Percentiles rank a stretch among this genome's conserved stretches.
Evolutionary conservation across 2,888 invertebrate species (phyloP).

Genomic region (Lasioglossum morio): DNA sequence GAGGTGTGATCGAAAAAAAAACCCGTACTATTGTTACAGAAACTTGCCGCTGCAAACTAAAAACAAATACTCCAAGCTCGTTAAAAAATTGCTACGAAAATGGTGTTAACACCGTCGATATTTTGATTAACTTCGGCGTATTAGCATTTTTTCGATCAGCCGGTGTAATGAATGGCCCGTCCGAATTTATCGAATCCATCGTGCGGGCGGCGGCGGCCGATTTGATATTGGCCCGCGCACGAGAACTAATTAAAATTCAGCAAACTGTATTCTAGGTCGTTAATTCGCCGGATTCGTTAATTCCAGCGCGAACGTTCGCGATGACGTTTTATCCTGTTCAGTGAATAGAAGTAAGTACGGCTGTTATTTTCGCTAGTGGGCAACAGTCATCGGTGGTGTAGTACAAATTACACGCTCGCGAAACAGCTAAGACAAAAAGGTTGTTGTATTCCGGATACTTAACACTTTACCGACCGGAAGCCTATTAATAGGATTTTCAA

Average conservation of each 20-base stretch:
- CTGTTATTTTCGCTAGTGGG: not conserved
- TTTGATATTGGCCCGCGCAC: slow-evolving; percentile 2
- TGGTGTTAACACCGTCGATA: not conserved
- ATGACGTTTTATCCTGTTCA: not conserved
- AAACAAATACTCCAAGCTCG: not conserved
- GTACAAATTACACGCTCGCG: not conserved
- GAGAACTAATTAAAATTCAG: slow-evolving; percentile 13
- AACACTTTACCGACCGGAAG: no score
- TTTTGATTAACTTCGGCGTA: not conserved
- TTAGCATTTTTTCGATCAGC: slow-evolving; percentile 14
- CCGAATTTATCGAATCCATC: slow-evolving; percentile 11
- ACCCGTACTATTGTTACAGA: not conserved
- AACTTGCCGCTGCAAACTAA: not conserved
- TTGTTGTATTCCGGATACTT: no score
- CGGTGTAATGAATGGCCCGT: slow-evolving; percentile 6
- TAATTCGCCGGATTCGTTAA: slow-evolving; percentile 3
- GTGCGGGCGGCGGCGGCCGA: not conserved
- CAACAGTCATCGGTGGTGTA: not conserved
- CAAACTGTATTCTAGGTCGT: slow-evolving; percentile 11
- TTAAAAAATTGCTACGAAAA: slow-evolving; percentile 1
- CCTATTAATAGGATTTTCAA: no score
- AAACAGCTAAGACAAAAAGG: not conserved
- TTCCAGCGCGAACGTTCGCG: not conserved
- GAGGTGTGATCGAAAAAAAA: slow-evolving; percentile 11
- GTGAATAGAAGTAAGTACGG: not conserved